Base-by-base conservation (phyloP, 2,113 vertebrate genomes). In the Labrus mixtus region DNA sequence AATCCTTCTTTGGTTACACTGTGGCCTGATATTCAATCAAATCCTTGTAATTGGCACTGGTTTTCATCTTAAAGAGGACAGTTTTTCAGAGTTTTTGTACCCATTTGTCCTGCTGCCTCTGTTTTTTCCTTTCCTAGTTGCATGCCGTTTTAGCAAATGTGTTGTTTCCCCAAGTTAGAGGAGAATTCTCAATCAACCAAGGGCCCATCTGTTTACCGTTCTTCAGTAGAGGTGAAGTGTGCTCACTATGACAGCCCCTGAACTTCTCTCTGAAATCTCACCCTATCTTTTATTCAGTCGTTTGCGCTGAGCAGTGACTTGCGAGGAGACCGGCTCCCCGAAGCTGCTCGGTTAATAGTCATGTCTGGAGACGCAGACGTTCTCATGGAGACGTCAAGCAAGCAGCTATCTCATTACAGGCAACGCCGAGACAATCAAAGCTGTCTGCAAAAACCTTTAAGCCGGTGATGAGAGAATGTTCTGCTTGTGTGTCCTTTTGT, bases 331-430 rank as follows among this genome's bases (percentile, higher is more conserved):
- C 8, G 3, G 7, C 46, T 56, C 61, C 61, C 66, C 2, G 69
- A 71, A 63, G 64, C 73, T 60, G 62, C 16, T 43, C 46, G 57
- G 29, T 72, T 79, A 70, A 79, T 74, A 55, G 53, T 56, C n/a
- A 53, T 39, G 65, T 76, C 68, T 67, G 64, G 68, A 83, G 77
- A 84, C 61, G 45, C 39, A 12, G 41, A 57, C 25, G 37, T 86
- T 89, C 79, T 88, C 74, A 79, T 73, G 58, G 77, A 81, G 80
- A 77, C 60, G 43, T 70, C 57, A 77, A 66, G 68, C 43, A 11
- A 41, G 68, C 41, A n/a, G 50, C 36, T 50, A 51, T 84, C 68
- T 87, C 76, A 83, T 84, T 78, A 83, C 70, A 29, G 45, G 65
- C 22, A 23, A 80, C 56, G 54, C 19, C 16, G 17, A 79, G 54